Evolutionary conservation across 2,888 invertebrate genomes (phyloP).

Genomic region (Podabrus alpinus): DNA sequence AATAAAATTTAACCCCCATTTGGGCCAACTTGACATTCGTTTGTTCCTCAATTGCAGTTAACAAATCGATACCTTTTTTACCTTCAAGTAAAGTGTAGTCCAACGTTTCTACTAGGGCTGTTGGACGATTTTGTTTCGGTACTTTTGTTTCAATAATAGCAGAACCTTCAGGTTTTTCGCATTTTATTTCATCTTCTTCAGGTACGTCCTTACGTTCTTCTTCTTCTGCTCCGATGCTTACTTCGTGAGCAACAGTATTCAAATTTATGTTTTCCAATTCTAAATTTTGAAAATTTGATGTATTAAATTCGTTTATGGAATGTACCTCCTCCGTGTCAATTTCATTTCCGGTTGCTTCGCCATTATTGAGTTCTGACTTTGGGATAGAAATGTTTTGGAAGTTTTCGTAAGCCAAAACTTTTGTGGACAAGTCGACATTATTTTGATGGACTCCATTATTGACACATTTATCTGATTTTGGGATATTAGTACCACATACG

Average conservation of each 20-base stretch:
- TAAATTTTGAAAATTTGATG: background rate
- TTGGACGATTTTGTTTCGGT: constrained; percentile 2
- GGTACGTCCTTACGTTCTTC: background rate
- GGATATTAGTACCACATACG: background rate
- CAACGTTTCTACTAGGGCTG: constrained; percentile 41
- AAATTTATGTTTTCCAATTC: background rate
- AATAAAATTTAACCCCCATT: constrained; percentile 36
- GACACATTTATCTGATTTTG: background rate
- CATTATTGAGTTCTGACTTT: background rate
- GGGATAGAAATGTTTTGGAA: background rate
- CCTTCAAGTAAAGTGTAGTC: constrained; percentile 45
- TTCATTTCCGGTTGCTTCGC: background rate
- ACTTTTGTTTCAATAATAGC: constrained; percentile 18
- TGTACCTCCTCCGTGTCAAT: background rate
- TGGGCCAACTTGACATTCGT: constrained; percentile 42
- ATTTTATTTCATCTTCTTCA: background rate
- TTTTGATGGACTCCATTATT: background rate
- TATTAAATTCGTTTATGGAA: background rate
- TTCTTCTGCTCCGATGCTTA: background rate
- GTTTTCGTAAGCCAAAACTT: background rate
- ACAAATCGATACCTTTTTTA: constrained; percentile 47
- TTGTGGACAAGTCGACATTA: background rate
- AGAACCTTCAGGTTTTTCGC: constrained; percentile 3
- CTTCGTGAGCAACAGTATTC: background rate
- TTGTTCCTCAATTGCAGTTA: constrained; percentile 48